Evolutionary conservation across 2,797 vertebrate genomes (phyloP).

Genomic region (Anisognathus igniventris): DNA sequence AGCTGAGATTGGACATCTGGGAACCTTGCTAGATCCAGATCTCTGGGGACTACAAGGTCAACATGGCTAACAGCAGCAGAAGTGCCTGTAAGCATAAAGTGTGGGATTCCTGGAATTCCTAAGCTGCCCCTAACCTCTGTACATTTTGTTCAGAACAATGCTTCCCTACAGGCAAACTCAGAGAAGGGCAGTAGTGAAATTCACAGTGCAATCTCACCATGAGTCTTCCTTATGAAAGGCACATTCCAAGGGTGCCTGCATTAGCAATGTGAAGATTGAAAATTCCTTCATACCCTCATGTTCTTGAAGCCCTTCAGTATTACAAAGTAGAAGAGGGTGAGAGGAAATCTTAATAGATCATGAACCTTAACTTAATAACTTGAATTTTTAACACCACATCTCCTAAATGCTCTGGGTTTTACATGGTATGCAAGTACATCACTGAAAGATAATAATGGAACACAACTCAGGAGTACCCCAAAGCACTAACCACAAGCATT

Average conservation of each 20-base stretch:
- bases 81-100: background rate
- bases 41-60: background rate
- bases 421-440: background rate
- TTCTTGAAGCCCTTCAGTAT: background rate
- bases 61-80: background rate
- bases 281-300: background rate
- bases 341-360: background rate
- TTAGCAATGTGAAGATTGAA: background rate
- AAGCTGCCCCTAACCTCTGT: background rate
- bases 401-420: background rate
- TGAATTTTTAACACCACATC: background rate
- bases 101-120: background rate
- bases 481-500: background rate
- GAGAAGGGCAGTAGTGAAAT: background rate
- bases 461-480: background rate
- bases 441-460: background rate
- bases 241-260: background rate
- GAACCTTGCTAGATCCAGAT: background rate
- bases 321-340: accelerated
- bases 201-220: accelerated
- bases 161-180: background rate
- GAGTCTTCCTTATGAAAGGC: background rate
- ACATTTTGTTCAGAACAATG: background rate
- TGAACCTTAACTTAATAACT: background rate
- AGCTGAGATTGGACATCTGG: background rate